Evolutionary conservation across 2,888 invertebrate genomes (phyloP).

Genomic region (Cephus nigrinus): DNA sequence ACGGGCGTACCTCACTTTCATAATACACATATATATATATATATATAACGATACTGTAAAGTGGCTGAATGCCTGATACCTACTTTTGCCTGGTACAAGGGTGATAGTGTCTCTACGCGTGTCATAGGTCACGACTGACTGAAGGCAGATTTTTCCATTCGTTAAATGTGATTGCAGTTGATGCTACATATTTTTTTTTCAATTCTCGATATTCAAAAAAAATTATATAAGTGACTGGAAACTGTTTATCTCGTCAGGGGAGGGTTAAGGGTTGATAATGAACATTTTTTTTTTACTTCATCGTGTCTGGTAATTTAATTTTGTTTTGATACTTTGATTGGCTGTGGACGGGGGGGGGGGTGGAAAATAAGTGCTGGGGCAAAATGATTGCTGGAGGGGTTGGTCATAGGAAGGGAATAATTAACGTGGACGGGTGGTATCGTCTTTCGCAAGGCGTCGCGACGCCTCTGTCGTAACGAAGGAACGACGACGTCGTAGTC

Average conservation of each 20-base stretch:
- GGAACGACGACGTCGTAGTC: not conserved
- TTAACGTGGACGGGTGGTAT: not conserved
- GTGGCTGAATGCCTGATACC: not conserved
- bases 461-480: not conserved
- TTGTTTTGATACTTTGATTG: not conserved
- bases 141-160: not conserved
- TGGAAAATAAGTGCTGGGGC: not conserved
- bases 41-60: no score
- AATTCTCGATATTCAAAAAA: no score
- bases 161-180: not conserved
- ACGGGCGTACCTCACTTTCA: not conserved
- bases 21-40: no score
- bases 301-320: not conserved
- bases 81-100: not conserved
- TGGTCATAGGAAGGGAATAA: not conserved
- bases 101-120: not conserved
- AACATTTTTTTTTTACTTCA: not conserved
- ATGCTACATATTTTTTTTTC: not conserved
- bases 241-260: no score
- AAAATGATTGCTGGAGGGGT: not conserved
- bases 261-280: not conserved
- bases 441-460: not conserved
- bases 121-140: not conserved
- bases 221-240: no score
- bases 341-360: not conserved